These are phyloP conservation scores for Trematocara caparti DNA, from an alignment of 2,797 vertebrate species.

Conservation along the genomic window DNA sequence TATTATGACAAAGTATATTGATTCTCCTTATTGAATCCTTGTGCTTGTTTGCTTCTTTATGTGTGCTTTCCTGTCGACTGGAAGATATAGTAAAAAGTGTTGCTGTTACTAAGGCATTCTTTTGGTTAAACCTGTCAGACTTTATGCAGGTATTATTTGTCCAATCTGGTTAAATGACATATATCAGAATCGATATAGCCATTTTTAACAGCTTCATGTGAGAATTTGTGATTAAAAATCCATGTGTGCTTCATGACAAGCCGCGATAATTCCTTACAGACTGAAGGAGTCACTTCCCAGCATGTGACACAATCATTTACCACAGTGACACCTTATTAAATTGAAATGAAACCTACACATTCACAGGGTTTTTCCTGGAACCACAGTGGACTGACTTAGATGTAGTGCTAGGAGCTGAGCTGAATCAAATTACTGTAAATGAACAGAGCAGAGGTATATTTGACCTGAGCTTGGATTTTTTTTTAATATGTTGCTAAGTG, in stretches of 20 bases:
- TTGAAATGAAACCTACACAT: constrained; percentile 29
- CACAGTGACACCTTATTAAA: constrained; percentile 48
- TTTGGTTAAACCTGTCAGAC: constrained; percentile 16
- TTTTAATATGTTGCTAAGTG: neutral
- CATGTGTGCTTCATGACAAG: neutral
- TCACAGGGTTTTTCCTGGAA: neutral
- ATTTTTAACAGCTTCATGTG: neutral
- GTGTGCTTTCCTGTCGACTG: neutral
- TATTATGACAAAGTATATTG: constrained; percentile 19
- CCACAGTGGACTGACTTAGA: neutral
- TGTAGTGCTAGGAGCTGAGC: neutral
- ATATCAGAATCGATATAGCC: neutral
- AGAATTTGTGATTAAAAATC: neutral
- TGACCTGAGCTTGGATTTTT: neutral
- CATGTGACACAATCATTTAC: constrained; percentile 19
- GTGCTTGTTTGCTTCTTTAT: neutral
- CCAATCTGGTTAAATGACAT: neutral
- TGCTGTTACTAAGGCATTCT: neutral
- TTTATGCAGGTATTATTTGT: neutral
- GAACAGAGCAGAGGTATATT: neutral
- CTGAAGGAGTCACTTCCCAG: neutral
- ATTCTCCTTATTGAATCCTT: constrained; percentile 5
- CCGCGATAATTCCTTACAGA: neutral
- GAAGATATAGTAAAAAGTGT: neutral
- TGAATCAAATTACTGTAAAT: constrained; percentile 14